phyloP scores from a whole-genome alignment of 2,113 vertebrate species.

The Coryphaenoides rupestris region DNA sequence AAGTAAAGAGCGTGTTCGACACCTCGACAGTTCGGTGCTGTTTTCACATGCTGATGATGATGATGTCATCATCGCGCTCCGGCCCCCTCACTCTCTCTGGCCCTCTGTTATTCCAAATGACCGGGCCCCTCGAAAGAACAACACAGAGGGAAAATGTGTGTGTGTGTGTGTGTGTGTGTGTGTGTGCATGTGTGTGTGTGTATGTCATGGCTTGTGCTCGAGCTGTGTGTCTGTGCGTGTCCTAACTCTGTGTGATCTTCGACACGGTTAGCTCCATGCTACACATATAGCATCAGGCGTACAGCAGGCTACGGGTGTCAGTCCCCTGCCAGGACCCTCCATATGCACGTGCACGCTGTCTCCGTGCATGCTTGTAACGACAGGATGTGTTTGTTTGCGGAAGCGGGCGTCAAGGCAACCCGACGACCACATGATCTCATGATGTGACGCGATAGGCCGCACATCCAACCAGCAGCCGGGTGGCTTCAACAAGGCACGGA shows the following conservation, averaged over 20 bases:
- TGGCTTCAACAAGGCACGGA: slow-evolving; percentile 46
- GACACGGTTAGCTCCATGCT: background rate
- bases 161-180: slow-evolving; percentile 32
- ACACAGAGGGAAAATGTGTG: slow-evolving; percentile 40
- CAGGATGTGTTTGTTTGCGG: slow-evolving; percentile 49
- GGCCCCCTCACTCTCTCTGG: too few relatives aligned
- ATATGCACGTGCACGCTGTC: too few relatives aligned
- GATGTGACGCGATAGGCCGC: slow-evolving; percentile 22
- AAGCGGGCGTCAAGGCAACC: slow-evolving; percentile 57
- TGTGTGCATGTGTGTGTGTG: slow-evolving; percentile 14
- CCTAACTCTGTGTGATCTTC: background rate
- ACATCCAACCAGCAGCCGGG: too few relatives aligned
- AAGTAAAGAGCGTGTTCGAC: slow-evolving; percentile 63
- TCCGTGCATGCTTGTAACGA: slow-evolving; percentile 6
- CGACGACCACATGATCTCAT: slow-evolving; percentile 43
- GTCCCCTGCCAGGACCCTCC: too few relatives aligned
- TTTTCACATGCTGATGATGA: slow-evolving; percentile 41
- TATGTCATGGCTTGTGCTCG: slow-evolving; percentile 13
- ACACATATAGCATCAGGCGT: background rate
- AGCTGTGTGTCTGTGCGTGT: slow-evolving; percentile 15
- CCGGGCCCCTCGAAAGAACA: slow-evolving; percentile 60
- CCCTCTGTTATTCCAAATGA: slow-evolving; percentile 59
- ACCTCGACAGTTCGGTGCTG: slow-evolving; percentile 58
- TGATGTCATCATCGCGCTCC: slow-evolving; percentile 56
- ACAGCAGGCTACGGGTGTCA: too few relatives aligned